Percentiles rank a stretch among this genome's conserved stretches.
These are phyloP conservation scores for Acipenser transmontanus DNA, from an alignment of 2,797 vertebrate species.

Conservation along the genomic window DNA sequence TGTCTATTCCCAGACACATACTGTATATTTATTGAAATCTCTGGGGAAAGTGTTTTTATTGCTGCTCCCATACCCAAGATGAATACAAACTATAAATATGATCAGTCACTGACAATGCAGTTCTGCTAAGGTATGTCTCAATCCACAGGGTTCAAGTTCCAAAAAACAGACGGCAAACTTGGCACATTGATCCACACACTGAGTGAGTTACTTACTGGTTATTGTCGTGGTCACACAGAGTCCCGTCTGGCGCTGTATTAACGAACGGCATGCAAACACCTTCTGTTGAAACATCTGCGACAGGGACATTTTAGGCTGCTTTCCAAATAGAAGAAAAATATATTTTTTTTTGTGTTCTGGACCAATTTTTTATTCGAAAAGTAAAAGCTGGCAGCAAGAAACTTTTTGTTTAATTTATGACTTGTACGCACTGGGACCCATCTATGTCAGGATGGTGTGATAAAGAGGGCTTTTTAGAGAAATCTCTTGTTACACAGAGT, in stretches of 20 bases:
- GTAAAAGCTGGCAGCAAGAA: conserved; percentile 67
- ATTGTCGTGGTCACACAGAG: conserved; percentile 97
- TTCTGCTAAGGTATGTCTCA: conserved; percentile 89
- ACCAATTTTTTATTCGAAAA: conserved; percentile 73
- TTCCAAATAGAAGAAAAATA: conserved; percentile 72
- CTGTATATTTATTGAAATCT: no score
- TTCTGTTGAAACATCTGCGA: conserved; percentile 99
- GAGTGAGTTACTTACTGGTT: conserved; percentile 99
- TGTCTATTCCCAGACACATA: no score
- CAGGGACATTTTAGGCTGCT: conserved; percentile 93
- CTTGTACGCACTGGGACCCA: conserved; percentile 71
- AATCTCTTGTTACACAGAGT: conserved; percentile 60
- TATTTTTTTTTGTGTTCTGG: conserved; percentile 57
- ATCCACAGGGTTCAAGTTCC: conserved; percentile 69
- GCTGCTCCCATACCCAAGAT: no score
- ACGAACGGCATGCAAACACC: conserved; percentile 98
- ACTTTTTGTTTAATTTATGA: conserved; percentile 65
- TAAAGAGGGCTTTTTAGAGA: conserved; percentile 55
- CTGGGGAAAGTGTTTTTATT: no score
- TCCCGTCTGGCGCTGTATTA: conserved; percentile 96
- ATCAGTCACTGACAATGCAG: conserved; percentile 75
- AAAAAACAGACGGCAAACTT: conserved; percentile 87
- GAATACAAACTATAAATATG: conserved; percentile 28
- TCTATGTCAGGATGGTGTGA: conserved; percentile 58
- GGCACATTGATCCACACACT: conserved; percentile 71